phyloP scores from a whole-genome alignment of 2,113 vertebrate species.

The Dinomys branickii region DNA sequence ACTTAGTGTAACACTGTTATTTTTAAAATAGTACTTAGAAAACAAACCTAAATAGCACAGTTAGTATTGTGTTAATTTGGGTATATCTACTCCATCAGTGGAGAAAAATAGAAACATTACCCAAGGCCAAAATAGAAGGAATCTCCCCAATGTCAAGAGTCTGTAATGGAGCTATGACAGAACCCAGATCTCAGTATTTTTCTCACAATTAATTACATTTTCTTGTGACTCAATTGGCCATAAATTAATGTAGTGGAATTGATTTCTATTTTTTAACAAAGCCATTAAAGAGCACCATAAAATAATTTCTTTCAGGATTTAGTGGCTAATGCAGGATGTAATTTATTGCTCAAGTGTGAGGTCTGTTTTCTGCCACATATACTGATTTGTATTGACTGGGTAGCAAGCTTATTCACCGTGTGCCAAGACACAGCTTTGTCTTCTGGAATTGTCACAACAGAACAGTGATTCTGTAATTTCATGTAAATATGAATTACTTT shows the following conservation, averaged over 20 bases:
- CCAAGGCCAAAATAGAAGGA: not conserved
- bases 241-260: conserved; percentile 39
- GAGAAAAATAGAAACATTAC: not conserved
- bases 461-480: conserved; percentile 51
- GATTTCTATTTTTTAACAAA: conserved; percentile 30
- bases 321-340: not conserved
- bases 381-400: conserved; percentile 51
- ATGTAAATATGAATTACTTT: conserved; percentile 46
- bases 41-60: not conserved
- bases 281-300: conserved; percentile 48
- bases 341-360: conserved; percentile 53
- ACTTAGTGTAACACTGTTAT: not conserved
- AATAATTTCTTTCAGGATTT: conserved; percentile 38
- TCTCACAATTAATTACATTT: not conserved
- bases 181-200: not conserved
- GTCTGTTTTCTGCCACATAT: not conserved
- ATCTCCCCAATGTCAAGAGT: not conserved
- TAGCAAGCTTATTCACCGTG: conserved; percentile 51
- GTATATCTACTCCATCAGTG: not conserved
- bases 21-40: not conserved
- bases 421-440: conserved; percentile 19
- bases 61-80: not conserved
- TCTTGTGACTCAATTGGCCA: not conserved
- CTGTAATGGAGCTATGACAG: not conserved
- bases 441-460: conserved; percentile 49